Conservation (phyloP, 2,888 invertebrate species). For the Aspidiotus destructor region DNA sequence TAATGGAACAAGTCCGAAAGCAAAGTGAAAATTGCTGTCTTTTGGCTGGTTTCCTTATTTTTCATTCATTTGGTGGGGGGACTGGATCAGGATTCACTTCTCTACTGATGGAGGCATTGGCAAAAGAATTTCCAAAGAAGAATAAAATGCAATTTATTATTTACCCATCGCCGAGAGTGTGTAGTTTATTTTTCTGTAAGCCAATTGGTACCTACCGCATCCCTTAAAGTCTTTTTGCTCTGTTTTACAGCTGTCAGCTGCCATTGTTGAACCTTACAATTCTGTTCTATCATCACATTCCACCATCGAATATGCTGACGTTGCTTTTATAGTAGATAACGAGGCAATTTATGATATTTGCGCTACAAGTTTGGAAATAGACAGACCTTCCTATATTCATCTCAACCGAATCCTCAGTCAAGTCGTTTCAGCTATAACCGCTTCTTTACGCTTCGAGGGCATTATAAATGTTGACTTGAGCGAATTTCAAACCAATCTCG, state of each 20-base stretch:
- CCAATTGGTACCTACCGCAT: not conserved
- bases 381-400: constrained; percentile 26
- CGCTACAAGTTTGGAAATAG: constrained; percentile 25
- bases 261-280: constrained; percentile 28
- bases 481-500: constrained; percentile 27
- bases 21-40: constrained; percentile 28
- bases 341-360: constrained; percentile 28
- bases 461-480: constrained; percentile 28
- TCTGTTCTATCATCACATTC: constrained; percentile 25
- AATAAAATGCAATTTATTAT: constrained; percentile 28
- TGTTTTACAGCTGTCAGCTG: constrained; percentile 18
- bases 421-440: constrained; percentile 26
- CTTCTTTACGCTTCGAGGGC: constrained; percentile 26
- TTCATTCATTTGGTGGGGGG: constrained; percentile 28
- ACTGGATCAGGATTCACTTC: constrained; percentile 28
- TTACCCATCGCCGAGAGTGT: constrained; percentile 27
- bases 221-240: not conserved
- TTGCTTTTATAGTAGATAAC: constrained; percentile 26
- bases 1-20: constrained; percentile 25
- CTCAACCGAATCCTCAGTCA: constrained; percentile 28
- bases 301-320: constrained; percentile 29
- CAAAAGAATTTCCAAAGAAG: constrained; percentile 25
- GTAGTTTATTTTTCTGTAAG: not conserved
- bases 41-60: constrained; percentile 23
- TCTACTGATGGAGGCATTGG: constrained; percentile 20